Conservation (phyloP, 2,113 vertebrate genomes). For the Rhinopithecus roxellana region DNA sequence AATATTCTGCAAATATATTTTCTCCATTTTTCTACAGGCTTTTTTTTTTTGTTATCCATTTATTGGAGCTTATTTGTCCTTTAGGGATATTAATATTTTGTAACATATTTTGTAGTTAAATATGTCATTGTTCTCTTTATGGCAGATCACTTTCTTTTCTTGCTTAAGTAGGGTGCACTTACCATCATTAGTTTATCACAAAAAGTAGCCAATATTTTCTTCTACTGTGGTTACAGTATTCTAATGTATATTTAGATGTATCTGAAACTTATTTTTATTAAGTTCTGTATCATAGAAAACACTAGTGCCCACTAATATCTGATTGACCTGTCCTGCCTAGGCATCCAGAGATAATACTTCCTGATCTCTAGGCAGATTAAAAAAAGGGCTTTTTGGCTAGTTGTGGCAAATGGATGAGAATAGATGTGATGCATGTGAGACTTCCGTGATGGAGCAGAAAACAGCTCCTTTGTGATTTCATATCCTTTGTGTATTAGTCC, state of each 20-base stretch:
- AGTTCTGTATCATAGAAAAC: background rate
- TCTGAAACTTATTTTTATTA: background rate
- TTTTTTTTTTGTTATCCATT: background rate
- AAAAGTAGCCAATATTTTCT: background rate
- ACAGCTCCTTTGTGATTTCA: background rate
- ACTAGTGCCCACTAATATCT: background rate
- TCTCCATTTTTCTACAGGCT: background rate
- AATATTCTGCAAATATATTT: background rate
- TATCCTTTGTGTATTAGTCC: background rate
- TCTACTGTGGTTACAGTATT: background rate
- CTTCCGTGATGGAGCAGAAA: background rate
- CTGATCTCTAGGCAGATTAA: background rate
- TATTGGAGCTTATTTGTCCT: background rate
- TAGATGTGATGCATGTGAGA: fast-evolving
- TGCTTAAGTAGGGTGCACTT: background rate
- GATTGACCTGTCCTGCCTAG: background rate
- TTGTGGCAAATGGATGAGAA: background rate
- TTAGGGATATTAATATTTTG: background rate
- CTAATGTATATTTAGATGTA: background rate
- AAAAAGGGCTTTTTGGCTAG: background rate
- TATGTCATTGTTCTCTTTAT: background rate
- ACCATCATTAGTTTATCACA: background rate
- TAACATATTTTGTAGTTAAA: slow-evolving; percentile 1
- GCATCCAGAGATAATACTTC: background rate
- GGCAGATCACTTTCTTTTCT: background rate